Percentiles rank a stretch among this genome's conserved stretches.
Evolutionary conservation across 2,888 invertebrate genomes (phyloP).

Genomic region (Bimastos eiseni): DNA sequence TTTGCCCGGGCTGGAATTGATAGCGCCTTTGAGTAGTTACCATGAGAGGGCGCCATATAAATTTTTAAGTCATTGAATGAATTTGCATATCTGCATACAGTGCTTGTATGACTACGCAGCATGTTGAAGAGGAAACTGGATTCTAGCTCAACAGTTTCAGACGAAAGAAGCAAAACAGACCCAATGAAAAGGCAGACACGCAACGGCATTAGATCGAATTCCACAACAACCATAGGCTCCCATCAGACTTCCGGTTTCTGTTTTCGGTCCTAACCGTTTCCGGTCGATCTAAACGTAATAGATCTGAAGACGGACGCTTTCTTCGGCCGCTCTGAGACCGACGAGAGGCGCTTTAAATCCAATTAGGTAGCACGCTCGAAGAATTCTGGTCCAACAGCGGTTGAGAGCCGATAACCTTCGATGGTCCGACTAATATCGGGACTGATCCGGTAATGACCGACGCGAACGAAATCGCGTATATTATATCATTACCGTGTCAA

Average conservation of each 20-base stretch:
- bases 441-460: constrained; percentile 8
- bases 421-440: neutral
- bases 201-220: neutral
- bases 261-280: neutral
- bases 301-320: neutral
- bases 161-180: neutral
- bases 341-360: constrained; percentile 15
- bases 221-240: constrained; percentile 4
- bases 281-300: neutral
- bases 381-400: neutral
- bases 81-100: neutral
- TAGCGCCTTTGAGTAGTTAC: no score
- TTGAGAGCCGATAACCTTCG: constrained; percentile 10
- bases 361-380: constrained; percentile 17
- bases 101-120: no score
- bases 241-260: neutral
- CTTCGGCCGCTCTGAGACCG: neutral
- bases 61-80: neutral
- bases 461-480: neutral
- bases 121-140: neutral
- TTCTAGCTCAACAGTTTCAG: neutral
- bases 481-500: constrained; percentile 24
- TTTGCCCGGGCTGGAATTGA: no score
- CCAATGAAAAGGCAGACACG: neutral
- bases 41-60: no score